Evolutionary conservation across 2,888 invertebrate genomes (phyloP), one percentile per base, ranked within the genome.

Genomic region (Andrena haemorrhoa): DNA sequence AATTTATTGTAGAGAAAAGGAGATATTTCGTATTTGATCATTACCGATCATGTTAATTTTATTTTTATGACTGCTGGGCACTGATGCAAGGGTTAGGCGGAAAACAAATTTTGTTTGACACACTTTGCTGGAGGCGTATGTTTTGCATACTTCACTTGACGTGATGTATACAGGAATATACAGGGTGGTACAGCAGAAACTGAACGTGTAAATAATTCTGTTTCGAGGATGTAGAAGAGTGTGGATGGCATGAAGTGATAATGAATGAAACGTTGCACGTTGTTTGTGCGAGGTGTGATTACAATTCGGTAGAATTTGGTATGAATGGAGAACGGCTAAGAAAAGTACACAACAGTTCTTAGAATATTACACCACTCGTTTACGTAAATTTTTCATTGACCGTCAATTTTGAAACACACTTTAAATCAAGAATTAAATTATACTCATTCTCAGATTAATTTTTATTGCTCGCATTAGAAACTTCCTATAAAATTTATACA

Each of bases 321-420:
- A 41, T 16, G 61, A 63, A 16, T 31, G 20, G 31, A 71, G 16
- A n/a, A n/a, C n/a, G n/a, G n/a, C n/a, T n/a, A n/a, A n/a, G n/a
- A n/a, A n/a, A 26, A 26, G 23, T 20, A 41, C 10, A 56, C 23
- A 56, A 31, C 4, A 10, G 8, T 12, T 49, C 20, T 71, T 23
- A 72, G 49, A 16, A 29, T 20, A 33, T 72, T 56, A 12, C 31
- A 56, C 41, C 63, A 63, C 51, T 56, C 16, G 23, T 20, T 61
- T 74, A 16, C 6, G 10, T 6, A 64, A 26, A 53, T 7, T 41
- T 31, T 64, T 63, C 61, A 33, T 33, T 56, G 72, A 76, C 53
- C 8, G 29, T 12, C n/a, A 4, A 23, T 23, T 16, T 12, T 12
- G 1, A 65, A 56, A 26, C 31, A 10, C 23, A 56, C 10, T 23